Percentiles rank a stretch among this genome's conserved stretches.
phyloP scores from a whole-genome alignment of 2,113 vertebrate species.

The Pollimyrus isidori region DNA sequence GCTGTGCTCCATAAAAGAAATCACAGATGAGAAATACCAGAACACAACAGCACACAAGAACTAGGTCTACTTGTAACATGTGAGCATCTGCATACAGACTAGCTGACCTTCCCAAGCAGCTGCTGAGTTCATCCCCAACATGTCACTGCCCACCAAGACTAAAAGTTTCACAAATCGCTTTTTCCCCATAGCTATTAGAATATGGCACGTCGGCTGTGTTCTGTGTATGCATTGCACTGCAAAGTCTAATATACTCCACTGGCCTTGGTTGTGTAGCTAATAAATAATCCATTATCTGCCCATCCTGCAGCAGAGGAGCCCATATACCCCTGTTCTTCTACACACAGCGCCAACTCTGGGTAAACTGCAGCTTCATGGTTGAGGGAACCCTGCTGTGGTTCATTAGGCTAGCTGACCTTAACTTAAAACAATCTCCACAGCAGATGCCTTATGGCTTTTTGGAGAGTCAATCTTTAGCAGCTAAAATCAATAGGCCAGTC shows the following conservation, averaged over 20 bases:
- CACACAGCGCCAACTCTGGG: not conserved
- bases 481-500: not conserved
- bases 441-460: not conserved
- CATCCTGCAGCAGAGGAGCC: not conserved
- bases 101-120: not conserved
- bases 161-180: not conserved
- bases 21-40: not conserved
- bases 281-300: not conserved
- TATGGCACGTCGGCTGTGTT: not conserved
- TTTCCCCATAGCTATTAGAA: not conserved
- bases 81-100: not conserved
- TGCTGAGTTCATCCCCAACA: not conserved
- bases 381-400: not conserved
- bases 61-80: not conserved
- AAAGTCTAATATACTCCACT: not conserved
- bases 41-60: not conserved
- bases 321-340: not conserved
- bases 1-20: not conserved
- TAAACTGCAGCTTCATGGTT: not conserved
- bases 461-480: not conserved
- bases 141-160: not conserved
- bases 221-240: not conserved
- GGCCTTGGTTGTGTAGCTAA: not conserved
- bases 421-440: not conserved
- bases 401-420: not conserved